Percentiles rank a stretch among this genome's conserved stretches.
These are phyloP conservation scores for Parascotia fuliginaria DNA, from an alignment of 2,888 invertebrate genomes.

Conservation along the genomic window DNA sequence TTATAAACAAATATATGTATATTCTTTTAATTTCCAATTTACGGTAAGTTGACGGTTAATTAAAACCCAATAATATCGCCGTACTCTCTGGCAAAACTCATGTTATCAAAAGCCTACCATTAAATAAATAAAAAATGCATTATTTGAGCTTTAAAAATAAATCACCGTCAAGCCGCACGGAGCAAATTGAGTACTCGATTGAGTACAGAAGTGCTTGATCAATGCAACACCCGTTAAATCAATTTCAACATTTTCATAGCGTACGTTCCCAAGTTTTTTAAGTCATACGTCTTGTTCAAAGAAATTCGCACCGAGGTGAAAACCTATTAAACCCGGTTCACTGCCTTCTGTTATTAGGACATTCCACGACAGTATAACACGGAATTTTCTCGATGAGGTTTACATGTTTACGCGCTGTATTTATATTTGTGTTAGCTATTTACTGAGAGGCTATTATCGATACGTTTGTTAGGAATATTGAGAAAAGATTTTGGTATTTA, in stretches of 20 bases:
- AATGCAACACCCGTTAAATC: conserved; percentile 13
- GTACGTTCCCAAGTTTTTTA: conserved; percentile 18
- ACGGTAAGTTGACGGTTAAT: no score
- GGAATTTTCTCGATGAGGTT: conserved; percentile 20
- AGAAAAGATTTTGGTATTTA: no score
- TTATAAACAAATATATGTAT: no score
- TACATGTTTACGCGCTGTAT: conserved; percentile 5
- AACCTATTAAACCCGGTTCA: conserved; percentile 40
- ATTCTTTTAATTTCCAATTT: no score
- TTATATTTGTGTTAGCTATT: background rate
- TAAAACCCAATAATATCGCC: background rate
- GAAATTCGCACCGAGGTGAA: conserved; percentile 18
- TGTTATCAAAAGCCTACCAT: background rate
- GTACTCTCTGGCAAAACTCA: background rate
- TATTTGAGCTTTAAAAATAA: conserved; percentile 17
- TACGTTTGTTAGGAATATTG: no score
- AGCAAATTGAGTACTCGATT: conserved; percentile 18
- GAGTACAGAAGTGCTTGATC: conserved; percentile 14
- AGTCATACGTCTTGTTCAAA: conserved; percentile 32
- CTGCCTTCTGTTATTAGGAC: conserved; percentile 33
- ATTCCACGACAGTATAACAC: conserved; percentile 30
- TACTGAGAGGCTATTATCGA: background rate
- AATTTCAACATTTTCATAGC: conserved; percentile 11
- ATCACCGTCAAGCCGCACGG: conserved; percentile 16
- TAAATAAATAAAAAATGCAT: conserved; percentile 6